Percentiles rank a stretch among this genome's conserved stretches.
These are phyloP conservation scores for Calliopum simillimum DNA, from an alignment of 2,888 invertebrate species.

Conservation along the genomic window DNA sequence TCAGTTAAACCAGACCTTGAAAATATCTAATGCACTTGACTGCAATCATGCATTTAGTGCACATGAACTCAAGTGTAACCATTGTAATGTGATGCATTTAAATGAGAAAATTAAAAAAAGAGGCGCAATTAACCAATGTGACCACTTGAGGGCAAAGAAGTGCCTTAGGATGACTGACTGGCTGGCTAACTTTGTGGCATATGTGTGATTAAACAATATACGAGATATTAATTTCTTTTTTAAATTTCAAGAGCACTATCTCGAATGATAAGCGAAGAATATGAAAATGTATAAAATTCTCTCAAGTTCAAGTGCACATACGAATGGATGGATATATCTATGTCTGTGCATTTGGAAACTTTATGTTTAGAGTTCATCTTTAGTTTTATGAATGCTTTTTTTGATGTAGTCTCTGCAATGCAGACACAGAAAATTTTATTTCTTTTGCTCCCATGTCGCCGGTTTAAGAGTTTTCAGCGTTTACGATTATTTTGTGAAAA, in stretches of 20 bases:
- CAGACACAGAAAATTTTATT: not conserved
- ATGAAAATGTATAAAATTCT: not conserved
- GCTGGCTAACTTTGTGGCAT: not conserved
- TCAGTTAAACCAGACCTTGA: too few species aligned
- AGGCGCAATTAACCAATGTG: conserved; percentile 17
- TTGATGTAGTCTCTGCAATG: not conserved
- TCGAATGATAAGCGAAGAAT: conserved; percentile 1
- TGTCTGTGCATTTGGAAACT: too few species aligned
- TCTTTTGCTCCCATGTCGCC: too few species aligned
- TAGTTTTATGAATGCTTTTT: not conserved
- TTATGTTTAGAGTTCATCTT: not conserved
- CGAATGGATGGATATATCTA: not conserved
- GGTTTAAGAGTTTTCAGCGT: not conserved
- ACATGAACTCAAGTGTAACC: conserved; percentile 1
- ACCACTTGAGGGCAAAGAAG: conserved; percentile 10
- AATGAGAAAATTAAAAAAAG: conserved; percentile 12
- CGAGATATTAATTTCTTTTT: not conserved
- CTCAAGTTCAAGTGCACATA: conserved; percentile 18
- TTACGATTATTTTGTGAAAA: not conserved
- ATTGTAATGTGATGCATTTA: not conserved
- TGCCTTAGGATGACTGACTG: not conserved
- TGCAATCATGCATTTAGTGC: not conserved
- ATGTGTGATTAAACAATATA: not conserved
- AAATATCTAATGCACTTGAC: conserved; percentile 19
- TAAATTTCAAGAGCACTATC: not conserved